phyloP scores from a whole-genome alignment of 2,888 invertebrate genomes.

The Melangyna quadrimaculata region DNA sequence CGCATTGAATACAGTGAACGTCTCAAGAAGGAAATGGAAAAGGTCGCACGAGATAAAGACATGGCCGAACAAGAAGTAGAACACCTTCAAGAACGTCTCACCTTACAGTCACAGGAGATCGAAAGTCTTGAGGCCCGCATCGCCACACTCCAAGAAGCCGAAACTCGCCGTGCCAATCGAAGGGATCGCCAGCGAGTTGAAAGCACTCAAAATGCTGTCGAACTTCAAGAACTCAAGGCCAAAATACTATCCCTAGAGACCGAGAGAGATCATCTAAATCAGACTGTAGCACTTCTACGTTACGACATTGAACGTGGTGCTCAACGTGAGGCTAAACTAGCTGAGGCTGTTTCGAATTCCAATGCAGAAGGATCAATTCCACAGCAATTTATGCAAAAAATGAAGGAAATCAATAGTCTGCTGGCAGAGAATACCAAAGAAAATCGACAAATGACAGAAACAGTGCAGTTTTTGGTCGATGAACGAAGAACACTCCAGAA shows the following conservation, averaged over 20 bases:
- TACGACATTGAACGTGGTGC: slow-evolving; percentile 79
- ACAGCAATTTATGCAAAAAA: slow-evolving; percentile 80
- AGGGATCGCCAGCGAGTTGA: slow-evolving; percentile 79
- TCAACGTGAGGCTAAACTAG: slow-evolving; percentile 78
- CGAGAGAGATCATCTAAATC: slow-evolving; percentile 76
- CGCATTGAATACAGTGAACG: slow-evolving; percentile 80
- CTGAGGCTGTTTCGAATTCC: slow-evolving; percentile 78
- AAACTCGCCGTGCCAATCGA: slow-evolving; percentile 77
- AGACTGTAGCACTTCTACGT: slow-evolving; percentile 77
- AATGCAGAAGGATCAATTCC: slow-evolving; percentile 78
- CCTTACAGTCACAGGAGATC: slow-evolving; percentile 80
- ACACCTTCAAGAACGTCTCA: slow-evolving; percentile 79
- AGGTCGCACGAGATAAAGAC: slow-evolving; percentile 78
- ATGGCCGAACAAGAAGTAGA: slow-evolving; percentile 78
- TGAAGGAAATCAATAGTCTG: slow-evolving; percentile 82
- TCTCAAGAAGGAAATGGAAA: slow-evolving; percentile 80
- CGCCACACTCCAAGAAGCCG: slow-evolving; percentile 79
- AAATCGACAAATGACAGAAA: slow-evolving; percentile 82
- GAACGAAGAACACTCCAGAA: slow-evolving; percentile 82
- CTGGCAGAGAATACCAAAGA: slow-evolving; percentile 82
- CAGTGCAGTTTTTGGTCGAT: slow-evolving; percentile 80
- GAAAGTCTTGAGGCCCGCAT: slow-evolving; percentile 82
- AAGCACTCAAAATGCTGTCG: slow-evolving; percentile 77
- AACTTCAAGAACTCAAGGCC: slow-evolving; percentile 77
- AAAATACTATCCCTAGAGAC: slow-evolving; percentile 75